These are phyloP conservation scores for Caradrina clavipalpis DNA, from an alignment of 2,888 invertebrate genomes.

Conservation along the genomic window DNA sequence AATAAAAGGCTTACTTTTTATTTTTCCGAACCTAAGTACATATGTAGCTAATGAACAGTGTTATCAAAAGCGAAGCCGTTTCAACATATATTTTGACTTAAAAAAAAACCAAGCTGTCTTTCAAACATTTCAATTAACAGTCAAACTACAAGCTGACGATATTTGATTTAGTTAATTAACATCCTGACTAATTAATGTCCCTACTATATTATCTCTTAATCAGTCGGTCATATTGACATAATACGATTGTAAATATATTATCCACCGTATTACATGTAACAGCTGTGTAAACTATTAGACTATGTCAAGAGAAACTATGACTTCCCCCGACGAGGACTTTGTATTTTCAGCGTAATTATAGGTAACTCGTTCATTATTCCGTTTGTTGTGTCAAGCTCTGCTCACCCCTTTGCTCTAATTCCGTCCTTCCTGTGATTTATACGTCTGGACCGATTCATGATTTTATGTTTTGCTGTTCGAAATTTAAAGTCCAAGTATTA, in stretches of 20 bases:
- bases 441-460: background rate
- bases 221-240: constrained; percentile 7
- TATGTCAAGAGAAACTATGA: constrained; percentile 19
- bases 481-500: too few relatives aligned
- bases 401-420: too few relatives aligned
- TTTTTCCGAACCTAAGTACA: too few relatives aligned
- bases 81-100: too few relatives aligned
- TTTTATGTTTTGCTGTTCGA: background rate
- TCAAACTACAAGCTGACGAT: background rate
- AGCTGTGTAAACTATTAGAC: constrained; percentile 24
- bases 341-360: background rate
- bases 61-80: too few relatives aligned
- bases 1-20: too few relatives aligned
- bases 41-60: too few relatives aligned
- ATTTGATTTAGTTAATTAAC: constrained; percentile 7
- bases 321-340: constrained; percentile 2
- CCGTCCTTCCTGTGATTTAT: background rate
- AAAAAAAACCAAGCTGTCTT: too few relatives aligned
- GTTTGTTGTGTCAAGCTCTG: background rate
- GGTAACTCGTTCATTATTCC: background rate
- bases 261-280: constrained; percentile 6
- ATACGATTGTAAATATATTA: constrained; percentile 23
- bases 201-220: constrained; percentile 2
- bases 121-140: background rate
- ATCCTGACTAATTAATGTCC: constrained; percentile 19